Evolutionary conservation across 2,888 invertebrate species (phyloP), one percentile per base, ranked within the genome.

Genomic region (Anagyrus pseudococci): DNA sequence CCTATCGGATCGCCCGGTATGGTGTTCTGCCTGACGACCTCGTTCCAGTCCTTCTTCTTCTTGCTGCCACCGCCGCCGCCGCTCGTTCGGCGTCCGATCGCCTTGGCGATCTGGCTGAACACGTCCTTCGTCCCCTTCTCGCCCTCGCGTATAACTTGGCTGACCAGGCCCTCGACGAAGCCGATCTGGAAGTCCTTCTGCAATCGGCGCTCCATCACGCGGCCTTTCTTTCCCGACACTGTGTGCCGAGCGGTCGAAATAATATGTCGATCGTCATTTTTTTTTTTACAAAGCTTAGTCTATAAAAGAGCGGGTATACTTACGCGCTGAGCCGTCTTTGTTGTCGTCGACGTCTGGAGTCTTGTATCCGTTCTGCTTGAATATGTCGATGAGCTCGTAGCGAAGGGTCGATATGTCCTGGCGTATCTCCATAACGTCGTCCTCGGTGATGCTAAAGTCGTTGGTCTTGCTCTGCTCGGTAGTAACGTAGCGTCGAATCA

Each of bases 391-490:
- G 22, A 98, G 84, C 77, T 98, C 97, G 79, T 91, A 98, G 67
- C 96, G 86, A 69, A 98, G 86, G 4, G 95, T 92, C n/a, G 95
- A 96, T 67, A 98, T 96, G 78, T 98, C 98, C 77, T 98, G 97
- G 72, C 98, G 88, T 74, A 98, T 94, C 84, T 98, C 98, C 88
- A 96, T 96, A 68, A 98, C 93, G 81, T 98, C 98, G 81, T 98
- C 98, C 78, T 98, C 98, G 0, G 94, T 96, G 23, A 98, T 93
- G 8, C 94, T 94, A 66, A 90, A 92, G 58, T 95, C 94, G 77
- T 97, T 96, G 53, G 94, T 86, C 69, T 93, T 94, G 47, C 92
- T 83, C 79, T 94, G 94, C 78, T 94, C 94, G 0, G 92, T 89
- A 0, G 93, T 94, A 17, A 98, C 91, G 83, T 96, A 98, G 8